Percentiles rank a stretch among this genome's conserved stretches.
These are phyloP conservation scores for Agapetus fuscipes DNA, from an alignment of 2,888 invertebrate species.

Conservation along the genomic window DNA sequence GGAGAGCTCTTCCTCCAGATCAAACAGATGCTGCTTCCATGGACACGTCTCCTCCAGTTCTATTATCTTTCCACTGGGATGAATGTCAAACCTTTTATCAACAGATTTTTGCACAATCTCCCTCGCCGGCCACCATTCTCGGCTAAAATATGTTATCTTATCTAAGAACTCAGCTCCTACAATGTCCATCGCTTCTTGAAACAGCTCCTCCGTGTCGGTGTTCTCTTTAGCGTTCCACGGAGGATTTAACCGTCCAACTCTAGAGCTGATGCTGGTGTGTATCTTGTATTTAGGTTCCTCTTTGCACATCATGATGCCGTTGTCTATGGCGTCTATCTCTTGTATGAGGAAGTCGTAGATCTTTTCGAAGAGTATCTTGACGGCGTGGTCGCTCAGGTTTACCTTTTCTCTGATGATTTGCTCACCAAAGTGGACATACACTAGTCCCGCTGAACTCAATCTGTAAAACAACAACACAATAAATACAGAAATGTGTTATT, in stretches of 20 bases:
- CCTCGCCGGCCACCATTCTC: slow-evolving; percentile 82
- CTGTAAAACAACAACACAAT: slow-evolving; percentile 39
- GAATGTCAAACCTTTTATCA: slow-evolving; percentile 53
- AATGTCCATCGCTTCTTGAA: slow-evolving; percentile 66
- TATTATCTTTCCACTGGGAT: slow-evolving; percentile 74
- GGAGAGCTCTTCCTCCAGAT: slow-evolving; percentile 65
- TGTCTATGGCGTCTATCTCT: slow-evolving; percentile 95
- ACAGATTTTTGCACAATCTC: slow-evolving; percentile 65
- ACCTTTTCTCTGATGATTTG: slow-evolving; percentile 56
- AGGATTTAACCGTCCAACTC: slow-evolving; percentile 74
- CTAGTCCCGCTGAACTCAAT: slow-evolving; percentile 89
- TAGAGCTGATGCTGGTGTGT: slow-evolving; percentile 64
- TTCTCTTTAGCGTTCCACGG: slow-evolving; percentile 64
- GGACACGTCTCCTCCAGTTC: slow-evolving; percentile 64
- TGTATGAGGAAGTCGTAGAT: slow-evolving; percentile 82
- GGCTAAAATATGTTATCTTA: slow-evolving; percentile 50
- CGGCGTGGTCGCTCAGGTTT: slow-evolving; percentile 38
- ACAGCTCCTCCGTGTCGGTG: slow-evolving; percentile 46
- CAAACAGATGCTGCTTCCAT: slow-evolving; percentile 85
- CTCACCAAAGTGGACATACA: slow-evolving; percentile 85
- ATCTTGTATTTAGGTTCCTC: slow-evolving; percentile 68
- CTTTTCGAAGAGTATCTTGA: slow-evolving; percentile 51
- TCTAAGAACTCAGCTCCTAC: slow-evolving; percentile 74
- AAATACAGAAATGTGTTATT: slow-evolving; percentile 1
- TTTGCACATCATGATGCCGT: slow-evolving; percentile 79